phyloP scores from a whole-genome alignment of 2,888 invertebrate species.

The Cistogaster globosa region DNA sequence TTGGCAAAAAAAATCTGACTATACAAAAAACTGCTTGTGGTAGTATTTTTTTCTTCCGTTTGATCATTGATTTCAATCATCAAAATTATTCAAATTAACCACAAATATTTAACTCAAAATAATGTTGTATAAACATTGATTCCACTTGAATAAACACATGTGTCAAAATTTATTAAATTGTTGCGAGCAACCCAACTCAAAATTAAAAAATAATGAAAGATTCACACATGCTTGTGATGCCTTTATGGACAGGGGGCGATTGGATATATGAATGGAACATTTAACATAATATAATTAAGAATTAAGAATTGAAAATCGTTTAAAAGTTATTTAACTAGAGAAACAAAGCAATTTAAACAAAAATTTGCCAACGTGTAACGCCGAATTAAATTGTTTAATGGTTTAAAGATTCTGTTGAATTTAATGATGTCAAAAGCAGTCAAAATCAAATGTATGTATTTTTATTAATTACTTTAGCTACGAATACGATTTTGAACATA shows the following conservation, averaged over 20 bases:
- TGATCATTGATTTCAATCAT: not conserved
- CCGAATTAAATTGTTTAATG: constrained; percentile 36
- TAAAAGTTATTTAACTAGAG: not conserved
- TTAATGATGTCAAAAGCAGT: not conserved
- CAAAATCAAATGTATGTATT: not conserved
- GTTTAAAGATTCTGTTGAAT: constrained; percentile 11
- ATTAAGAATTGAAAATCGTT: not conserved
- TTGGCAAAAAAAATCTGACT: not conserved
- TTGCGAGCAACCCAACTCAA: constrained; percentile 44
- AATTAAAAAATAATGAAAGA: constrained; percentile 42
- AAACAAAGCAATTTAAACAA: not conserved
- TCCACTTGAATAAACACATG: constrained; percentile 48
- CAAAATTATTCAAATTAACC: constrained; percentile 22
- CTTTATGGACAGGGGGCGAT: constrained; percentile 18
- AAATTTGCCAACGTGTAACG: not conserved
- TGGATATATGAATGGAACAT: not conserved
- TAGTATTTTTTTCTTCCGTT: not conserved
- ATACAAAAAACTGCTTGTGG: not conserved
- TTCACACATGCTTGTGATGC: constrained; percentile 17
- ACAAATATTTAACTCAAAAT: constrained; percentile 45
- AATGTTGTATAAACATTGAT: constrained; percentile 54
- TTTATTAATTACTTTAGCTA: no score
- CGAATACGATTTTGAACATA: no score
- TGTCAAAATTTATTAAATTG: constrained; percentile 47
- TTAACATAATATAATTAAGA: not conserved